These are phyloP conservation scores for Maccullochella peelii DNA, from an alignment of 2,113 vertebrate genomes.

Conservation along the genomic window DNA sequence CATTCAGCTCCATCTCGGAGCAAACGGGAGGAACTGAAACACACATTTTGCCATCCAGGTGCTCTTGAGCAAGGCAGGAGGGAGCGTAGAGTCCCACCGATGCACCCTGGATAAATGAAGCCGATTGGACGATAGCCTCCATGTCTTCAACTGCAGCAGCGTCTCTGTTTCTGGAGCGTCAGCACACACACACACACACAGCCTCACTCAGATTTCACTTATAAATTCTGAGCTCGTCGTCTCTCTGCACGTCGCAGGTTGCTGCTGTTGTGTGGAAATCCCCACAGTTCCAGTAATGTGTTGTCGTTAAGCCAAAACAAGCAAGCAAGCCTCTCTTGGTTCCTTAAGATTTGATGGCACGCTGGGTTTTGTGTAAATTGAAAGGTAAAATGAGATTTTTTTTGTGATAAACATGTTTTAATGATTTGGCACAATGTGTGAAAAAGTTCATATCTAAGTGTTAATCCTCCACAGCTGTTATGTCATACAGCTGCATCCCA, in stretches of 20 bases:
- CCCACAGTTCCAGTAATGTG: slow-evolving; percentile 42
- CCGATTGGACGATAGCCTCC: not conserved
- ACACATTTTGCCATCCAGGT: not conserved
- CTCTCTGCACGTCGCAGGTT: not conserved
- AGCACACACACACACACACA: too few relatives aligned
- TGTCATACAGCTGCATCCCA: not conserved
- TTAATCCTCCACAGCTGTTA: not conserved
- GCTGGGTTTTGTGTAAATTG: not conserved
- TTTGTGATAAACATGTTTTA: not conserved
- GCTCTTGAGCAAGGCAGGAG: slow-evolving; percentile 9
- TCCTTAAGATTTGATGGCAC: not conserved
- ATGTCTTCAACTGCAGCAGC: not conserved
- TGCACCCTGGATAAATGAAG: not conserved
- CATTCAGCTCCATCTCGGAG: not conserved
- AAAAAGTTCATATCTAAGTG: not conserved
- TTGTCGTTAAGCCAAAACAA: slow-evolving; percentile 27
- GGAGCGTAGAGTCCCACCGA: not conserved
- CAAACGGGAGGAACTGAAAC: not conserved
- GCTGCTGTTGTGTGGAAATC: slow-evolving; percentile 51
- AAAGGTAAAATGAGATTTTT: not conserved
- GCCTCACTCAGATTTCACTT: not conserved
- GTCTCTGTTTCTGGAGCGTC: not conserved
- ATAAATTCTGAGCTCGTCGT: not conserved
- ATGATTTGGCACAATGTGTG: not conserved
- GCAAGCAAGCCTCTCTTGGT: not conserved